phyloP scores from a whole-genome alignment of 2,888 invertebrate genomes.

The Eudasyphora cyanicolor region DNA sequence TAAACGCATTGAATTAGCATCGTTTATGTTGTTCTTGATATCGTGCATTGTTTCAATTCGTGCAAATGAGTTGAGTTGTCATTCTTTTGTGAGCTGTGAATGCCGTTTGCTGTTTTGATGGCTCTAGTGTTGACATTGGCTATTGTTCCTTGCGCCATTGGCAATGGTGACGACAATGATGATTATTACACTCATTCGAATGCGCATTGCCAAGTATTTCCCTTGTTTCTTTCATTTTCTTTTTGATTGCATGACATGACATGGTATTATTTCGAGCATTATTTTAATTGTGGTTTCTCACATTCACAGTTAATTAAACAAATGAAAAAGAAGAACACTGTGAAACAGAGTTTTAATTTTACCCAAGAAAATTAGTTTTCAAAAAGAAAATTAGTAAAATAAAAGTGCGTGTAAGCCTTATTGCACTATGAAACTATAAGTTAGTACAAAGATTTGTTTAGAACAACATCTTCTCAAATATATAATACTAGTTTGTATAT shows the following conservation, averaged over 20 bases:
- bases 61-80: neutral
- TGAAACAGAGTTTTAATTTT: neutral
- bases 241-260: neutral
- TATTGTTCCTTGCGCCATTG: neutral
- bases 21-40: neutral
- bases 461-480: no score
- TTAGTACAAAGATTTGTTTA: no score
- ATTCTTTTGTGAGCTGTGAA: slow-evolving; percentile 18
- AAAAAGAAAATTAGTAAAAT: no score
- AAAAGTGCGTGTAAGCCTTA: no score
- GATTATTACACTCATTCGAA: neutral
- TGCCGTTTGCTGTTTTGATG: neutral
- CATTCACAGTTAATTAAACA: slow-evolving; percentile 15
- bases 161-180: slow-evolving; percentile 11
- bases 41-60: slow-evolving; percentile 3
- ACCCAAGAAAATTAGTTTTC: no score
- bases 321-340: neutral
- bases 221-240: neutral
- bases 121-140: neutral
- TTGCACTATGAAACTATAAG: no score
- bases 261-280: neutral
- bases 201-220: slow-evolving; percentile 3
- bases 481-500: no score
- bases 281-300: slow-evolving; percentile 1
- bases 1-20: slow-evolving; percentile 9